A percentile compares a stretch with the other conserved stretches of the same genome.
These are phyloP conservation scores for Phylloscopus trochiloides DNA, from an alignment of 2,113 vertebrate species.

Conservation along the genomic window DNA sequence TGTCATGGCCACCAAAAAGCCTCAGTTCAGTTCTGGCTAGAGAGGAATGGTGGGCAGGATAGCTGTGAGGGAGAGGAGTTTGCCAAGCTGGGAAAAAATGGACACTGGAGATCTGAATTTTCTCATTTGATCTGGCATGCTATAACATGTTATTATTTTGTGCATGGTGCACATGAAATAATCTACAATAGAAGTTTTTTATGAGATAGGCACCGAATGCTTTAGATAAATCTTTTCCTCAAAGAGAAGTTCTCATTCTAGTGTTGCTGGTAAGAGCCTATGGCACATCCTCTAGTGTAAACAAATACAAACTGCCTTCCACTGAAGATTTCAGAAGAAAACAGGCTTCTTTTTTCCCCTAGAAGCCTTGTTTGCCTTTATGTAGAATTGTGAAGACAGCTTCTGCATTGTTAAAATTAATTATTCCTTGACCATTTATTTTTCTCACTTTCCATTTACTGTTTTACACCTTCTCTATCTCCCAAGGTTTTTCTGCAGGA, in stretches of 20 bases:
- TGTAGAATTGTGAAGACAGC: background rate
- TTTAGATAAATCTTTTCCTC: background rate
- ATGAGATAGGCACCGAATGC: background rate
- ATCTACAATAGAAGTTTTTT: background rate
- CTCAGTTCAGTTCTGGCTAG: background rate
- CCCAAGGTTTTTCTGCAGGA: background rate
- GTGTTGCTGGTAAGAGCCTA: background rate
- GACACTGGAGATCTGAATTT: background rate
- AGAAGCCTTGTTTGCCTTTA: background rate
- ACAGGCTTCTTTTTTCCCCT: fast-evolving
- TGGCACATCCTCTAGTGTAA: background rate
- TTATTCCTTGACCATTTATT: background rate
- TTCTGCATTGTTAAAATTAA: background rate
- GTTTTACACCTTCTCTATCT: background rate
- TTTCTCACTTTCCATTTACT: background rate
- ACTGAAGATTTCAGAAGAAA: background rate
- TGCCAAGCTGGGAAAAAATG: background rate
- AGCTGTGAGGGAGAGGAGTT: background rate
- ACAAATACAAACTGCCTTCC: background rate
- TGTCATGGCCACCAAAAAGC: background rate
- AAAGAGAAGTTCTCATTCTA: background rate
- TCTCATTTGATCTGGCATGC: background rate
- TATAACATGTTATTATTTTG: background rate
- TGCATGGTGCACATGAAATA: background rate
- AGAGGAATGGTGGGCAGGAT: background rate